These are phyloP conservation scores for Himalopsyche phryganea DNA, from an alignment of 1,140 invertebrate species.

Conservation along the genomic window DNA sequence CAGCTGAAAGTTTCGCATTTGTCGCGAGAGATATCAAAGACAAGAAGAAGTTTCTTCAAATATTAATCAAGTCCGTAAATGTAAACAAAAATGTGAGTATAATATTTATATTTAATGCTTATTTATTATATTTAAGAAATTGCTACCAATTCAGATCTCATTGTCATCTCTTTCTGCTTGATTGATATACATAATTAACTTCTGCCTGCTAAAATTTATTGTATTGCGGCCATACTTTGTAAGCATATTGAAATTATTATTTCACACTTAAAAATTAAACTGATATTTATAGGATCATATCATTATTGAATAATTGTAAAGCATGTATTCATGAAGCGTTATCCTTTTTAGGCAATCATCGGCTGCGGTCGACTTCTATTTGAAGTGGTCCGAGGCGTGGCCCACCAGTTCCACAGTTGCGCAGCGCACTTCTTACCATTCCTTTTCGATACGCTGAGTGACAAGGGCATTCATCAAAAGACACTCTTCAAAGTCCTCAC, in stretches of 20 bases:
- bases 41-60: constrained; percentile 68
- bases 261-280: too few species aligned
- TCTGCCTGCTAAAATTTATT: too few species aligned
- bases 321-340: too few species aligned
- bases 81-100: constrained; percentile 63
- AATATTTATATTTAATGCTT: constrained; percentile 18
- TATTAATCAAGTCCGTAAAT: constrained; percentile 66
- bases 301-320: too few species aligned
- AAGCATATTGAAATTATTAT: too few species aligned
- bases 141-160: background rate
- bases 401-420: constrained; percentile 78
- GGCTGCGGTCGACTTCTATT: constrained; percentile 83
- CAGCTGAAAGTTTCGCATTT: constrained; percentile 92
- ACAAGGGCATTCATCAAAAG: constrained; percentile 52
- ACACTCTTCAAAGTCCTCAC: constrained; percentile 61
- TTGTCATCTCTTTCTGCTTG: too few species aligned
- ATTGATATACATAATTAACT: too few species aligned
- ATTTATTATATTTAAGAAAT: constrained; percentile 17
- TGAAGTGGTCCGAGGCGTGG: constrained; percentile 77
- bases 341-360: constrained; percentile 57
- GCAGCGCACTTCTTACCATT: constrained; percentile 62
- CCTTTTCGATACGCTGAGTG: constrained; percentile 58
- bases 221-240: too few species aligned
- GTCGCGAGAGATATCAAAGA: constrained; percentile 84
- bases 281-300: too few species aligned